phyloP scores from a whole-genome alignment of 2,797 vertebrate species.

The Gymnoscopelus microlampas region DNA sequence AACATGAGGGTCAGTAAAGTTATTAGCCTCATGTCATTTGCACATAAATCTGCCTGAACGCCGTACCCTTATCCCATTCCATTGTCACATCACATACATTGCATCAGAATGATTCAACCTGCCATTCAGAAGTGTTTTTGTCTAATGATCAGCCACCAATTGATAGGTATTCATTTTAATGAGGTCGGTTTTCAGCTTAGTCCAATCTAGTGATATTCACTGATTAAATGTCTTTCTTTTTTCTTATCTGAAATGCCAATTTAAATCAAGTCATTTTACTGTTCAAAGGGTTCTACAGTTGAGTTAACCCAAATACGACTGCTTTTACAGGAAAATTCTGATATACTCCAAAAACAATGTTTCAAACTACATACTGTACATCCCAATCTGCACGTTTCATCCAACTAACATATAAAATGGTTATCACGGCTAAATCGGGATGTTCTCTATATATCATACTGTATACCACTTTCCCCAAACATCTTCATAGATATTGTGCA shows the following conservation, averaged over 20 bases:
- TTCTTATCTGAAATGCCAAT: slow-evolving; percentile 2
- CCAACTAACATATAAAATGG: not conserved
- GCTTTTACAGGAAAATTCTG: not conserved
- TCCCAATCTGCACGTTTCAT: not conserved
- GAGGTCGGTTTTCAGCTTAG: slow-evolving; percentile 13
- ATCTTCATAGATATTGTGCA: slow-evolving; percentile 37
- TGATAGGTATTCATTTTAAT: slow-evolving; percentile 9
- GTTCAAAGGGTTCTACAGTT: not conserved
- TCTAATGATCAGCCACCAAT: not conserved
- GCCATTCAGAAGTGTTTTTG: slow-evolving; percentile 2
- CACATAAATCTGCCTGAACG: slow-evolving; percentile 27
- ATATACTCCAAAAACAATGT: no score
- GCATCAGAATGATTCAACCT: slow-evolving; percentile 6
- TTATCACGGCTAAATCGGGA: not conserved
- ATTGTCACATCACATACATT: slow-evolving; percentile 10
- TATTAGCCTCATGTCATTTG: slow-evolving; percentile 28
- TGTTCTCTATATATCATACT: not conserved
- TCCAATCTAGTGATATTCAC: not conserved
- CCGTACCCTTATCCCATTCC: slow-evolving; percentile 45
- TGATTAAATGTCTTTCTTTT: not conserved
- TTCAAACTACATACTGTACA: not conserved
- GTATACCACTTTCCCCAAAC: slow-evolving; percentile 20
- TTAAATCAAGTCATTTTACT: slow-evolving; percentile 13
- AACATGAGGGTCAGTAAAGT: slow-evolving; percentile 10
- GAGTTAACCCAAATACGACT: not conserved